phyloP scores from a whole-genome alignment of 2,888 invertebrate species.

The Anodontia alba region DNA sequence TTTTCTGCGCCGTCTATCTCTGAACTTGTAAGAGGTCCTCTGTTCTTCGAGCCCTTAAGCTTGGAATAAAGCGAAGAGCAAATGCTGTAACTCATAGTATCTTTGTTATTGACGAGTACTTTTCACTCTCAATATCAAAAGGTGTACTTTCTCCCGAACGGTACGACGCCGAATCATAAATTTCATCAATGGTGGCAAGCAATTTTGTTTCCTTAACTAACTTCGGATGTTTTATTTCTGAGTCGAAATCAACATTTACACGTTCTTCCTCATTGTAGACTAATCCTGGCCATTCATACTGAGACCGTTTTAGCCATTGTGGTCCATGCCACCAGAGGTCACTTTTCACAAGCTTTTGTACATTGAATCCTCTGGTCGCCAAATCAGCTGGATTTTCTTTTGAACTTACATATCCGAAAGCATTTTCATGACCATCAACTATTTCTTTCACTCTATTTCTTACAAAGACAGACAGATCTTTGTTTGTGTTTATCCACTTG shows the following conservation, averaged over 20 bases:
- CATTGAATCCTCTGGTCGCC: too few species aligned
- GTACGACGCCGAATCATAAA: not conserved
- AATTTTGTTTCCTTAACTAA: not conserved
- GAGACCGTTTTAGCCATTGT: not conserved
- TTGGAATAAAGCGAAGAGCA: conserved; percentile 21
- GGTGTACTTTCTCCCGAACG: conserved; percentile 12
- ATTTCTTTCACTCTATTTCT: conserved; percentile 10
- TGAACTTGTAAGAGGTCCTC: not conserved
- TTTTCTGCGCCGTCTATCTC: conserved; percentile 31
- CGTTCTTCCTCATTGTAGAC: not conserved
- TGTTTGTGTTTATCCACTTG: not conserved
- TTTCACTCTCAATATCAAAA: conserved; percentile 23
- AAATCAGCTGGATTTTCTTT: conserved; percentile 25
- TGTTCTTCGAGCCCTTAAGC: not conserved
- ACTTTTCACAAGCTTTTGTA: too few species aligned
- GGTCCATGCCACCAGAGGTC: conserved; percentile 24
- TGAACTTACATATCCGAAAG: not conserved
- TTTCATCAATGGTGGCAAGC: not conserved
- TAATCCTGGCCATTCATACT: not conserved
- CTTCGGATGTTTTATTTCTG: not conserved
- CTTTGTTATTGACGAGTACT: conserved; percentile 28
- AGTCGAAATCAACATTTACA: not conserved
- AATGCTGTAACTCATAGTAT: conserved; percentile 24
- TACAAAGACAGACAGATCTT: conserved; percentile 16
- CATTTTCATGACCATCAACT: not conserved